These are phyloP conservation scores for Mesocricetus auratus DNA, from an alignment of 2,113 vertebrate species.

Conservation along the genomic window DNA sequence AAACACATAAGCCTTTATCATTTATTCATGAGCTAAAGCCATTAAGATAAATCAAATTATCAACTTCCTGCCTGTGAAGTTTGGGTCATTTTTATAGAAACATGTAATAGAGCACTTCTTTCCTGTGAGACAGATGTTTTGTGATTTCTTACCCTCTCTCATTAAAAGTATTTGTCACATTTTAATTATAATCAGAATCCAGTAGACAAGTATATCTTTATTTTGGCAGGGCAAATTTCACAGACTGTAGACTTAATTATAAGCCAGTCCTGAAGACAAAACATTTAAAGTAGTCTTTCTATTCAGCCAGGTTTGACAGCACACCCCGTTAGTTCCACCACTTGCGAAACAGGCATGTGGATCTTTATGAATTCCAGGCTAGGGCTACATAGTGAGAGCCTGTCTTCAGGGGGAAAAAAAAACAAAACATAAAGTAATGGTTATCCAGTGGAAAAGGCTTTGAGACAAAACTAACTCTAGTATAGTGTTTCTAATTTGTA, in stretches of 20 bases:
- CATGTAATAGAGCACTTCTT: slow-evolving; percentile 89
- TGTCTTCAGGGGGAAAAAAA: background rate
- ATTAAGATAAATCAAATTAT: slow-evolving; percentile 91
- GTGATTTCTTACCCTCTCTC: slow-evolving; percentile 84
- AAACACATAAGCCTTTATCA: slow-evolving; percentile 88
- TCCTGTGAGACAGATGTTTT: slow-evolving; percentile 89
- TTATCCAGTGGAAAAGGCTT: slow-evolving; percentile 41
- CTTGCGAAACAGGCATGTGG: background rate
- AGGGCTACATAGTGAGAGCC: background rate
- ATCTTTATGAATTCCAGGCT: background rate
- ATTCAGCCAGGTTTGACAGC: background rate
- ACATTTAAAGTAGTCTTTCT: slow-evolving; percentile 37
- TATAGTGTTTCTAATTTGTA: slow-evolving; percentile 21
- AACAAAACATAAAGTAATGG: background rate
- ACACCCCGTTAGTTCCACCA: background rate
- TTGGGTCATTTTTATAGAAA: slow-evolving; percentile 91
- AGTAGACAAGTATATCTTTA: slow-evolving; percentile 81
- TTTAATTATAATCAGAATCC: slow-evolving; percentile 83
- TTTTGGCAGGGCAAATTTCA: slow-evolving; percentile 79
- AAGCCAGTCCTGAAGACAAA: slow-evolving; percentile 24
- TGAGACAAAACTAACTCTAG: slow-evolving; percentile 42
- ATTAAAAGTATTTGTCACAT: slow-evolving; percentile 84
- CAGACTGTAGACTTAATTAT: slow-evolving; percentile 75
- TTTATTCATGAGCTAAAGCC: slow-evolving; percentile 91
- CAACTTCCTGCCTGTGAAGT: slow-evolving; percentile 88